Evolutionary conservation across 2,888 invertebrate species (phyloP), one percentile per base, ranked within the genome.

Genomic region (Standfussiana lucernea): DNA sequence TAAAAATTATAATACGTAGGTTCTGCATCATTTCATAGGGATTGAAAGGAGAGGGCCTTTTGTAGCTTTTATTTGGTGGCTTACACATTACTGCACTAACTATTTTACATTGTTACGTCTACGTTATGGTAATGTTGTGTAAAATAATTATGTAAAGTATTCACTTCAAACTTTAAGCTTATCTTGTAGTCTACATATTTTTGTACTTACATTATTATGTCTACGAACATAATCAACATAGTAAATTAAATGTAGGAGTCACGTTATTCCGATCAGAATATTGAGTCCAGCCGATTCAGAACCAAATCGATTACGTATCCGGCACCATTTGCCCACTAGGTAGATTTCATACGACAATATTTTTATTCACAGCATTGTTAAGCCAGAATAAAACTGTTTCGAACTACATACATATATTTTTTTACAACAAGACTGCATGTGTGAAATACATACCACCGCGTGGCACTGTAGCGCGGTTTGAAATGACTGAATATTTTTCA

Each of bases 161-260:
- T 50, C 37, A 50, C 47, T 70, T 56, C 32, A 56, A 72, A 72
- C n/a, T 66, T 53, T 53, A n/a, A 53, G 73, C 42, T 71, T 45
- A 71, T 35, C 47, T 72, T 37, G 28, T 28, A 28, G 24, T 66
- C 3, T 59, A 70, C 42, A 70, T 45, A 66, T 72, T 50, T n/a
- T 65, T 50, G 37, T 65, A 37, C 32, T 24, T 62, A 24, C 40
- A 21, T 24, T 24, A 35, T 35, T 10, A 47, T 32, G 5, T 53
- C 5, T 53, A 53, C 40, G 28, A 37, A 37, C 21, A 37, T 15
- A 40, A 37, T 61, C n/a, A 15, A 37, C 37, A 8, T 10, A 59
- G 56, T 15, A 56, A 0, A 56, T 15, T 56, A 15, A 56, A 28
- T 28, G 28, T n/a, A 53, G 13, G 8, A 59, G 10, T 32, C 10